A percentile compares a stretch with the other conserved stretches of the same genome.
phyloP scores from a whole-genome alignment of 64 coral and sea anemone species.

The Dendrophyllia cribrosa region DNA sequence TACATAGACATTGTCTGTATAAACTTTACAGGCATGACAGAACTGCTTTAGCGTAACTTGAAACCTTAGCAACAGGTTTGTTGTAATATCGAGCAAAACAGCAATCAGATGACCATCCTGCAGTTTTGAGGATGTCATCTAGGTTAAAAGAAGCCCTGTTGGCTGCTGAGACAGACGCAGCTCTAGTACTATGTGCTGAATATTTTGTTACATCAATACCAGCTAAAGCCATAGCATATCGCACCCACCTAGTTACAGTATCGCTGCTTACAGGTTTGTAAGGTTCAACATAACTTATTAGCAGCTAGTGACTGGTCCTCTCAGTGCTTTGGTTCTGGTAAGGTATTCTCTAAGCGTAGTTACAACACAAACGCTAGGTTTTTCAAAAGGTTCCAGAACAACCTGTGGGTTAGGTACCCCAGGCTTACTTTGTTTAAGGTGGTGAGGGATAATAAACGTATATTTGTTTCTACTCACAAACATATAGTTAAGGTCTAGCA shows the following conservation, averaged over 20 bases:
- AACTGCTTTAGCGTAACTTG: constrained; percentile 3
- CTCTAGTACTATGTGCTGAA: constrained; percentile 43
- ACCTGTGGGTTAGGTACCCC: constrained; percentile 7
- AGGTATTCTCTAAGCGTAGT: background rate
- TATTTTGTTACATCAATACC: constrained; percentile 40
- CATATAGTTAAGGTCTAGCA: constrained; percentile 23
- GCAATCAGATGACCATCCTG: constrained; percentile 55
- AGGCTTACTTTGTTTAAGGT: constrained; percentile 29
- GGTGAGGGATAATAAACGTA: constrained; percentile 27
- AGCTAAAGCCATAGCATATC: background rate
- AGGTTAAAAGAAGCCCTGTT: constrained; percentile 34
- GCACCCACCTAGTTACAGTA: constrained; percentile 21
- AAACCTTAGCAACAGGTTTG: constrained; percentile 35
- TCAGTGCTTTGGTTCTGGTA: background rate
- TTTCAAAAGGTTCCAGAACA: background rate
- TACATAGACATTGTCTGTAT: too few species aligned
- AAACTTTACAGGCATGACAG: constrained; percentile 17
- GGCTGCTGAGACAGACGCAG: constrained; percentile 40
- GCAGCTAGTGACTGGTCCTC: constrained; percentile 15
- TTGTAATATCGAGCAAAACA: constrained; percentile 48
- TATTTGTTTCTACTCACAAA: constrained; percentile 38
- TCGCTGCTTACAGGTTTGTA: constrained; percentile 32
- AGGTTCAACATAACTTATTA: constrained; percentile 37
- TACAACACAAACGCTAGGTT: background rate
- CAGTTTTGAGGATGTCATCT: constrained; percentile 38